Base-by-base conservation (phyloP, 2,888 invertebrate genomes). In the Anticlea derivata region DNA sequence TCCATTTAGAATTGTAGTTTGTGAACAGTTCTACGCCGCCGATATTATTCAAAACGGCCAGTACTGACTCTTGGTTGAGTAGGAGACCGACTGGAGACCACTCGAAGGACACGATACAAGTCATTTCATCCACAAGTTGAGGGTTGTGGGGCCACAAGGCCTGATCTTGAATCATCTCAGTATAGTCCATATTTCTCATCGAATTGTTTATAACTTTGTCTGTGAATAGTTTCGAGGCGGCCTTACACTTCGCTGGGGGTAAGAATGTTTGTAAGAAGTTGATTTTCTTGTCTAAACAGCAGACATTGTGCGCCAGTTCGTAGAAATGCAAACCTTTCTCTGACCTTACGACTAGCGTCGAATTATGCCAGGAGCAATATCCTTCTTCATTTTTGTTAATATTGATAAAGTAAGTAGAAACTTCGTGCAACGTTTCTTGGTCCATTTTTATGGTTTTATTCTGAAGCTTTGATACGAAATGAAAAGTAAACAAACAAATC, bases 101-200 rank as follows among this genome's bases (percentile, higher is more conserved):
- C 24, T 77, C 66, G 29, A 72, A 73, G n/a, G 65, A 56, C 0
- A 54, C 53, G 0, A 82, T 58, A 43, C 66, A 69, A 0, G 75
- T 68, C 73, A 81, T 69, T 61, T 85, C 82, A 48, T 78, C 60
- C 13, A 75, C 58, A n/a, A 89, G 53, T 22, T 72, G 58, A 0
- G 63, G 56, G 48, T 79, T 83, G 49, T 86, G 81, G 0, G 86
- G 80, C 86, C 87, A 88, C 31, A 86, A 66, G 4, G 77, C 61
- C 1, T 84, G 76, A 41, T 88, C 77, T 5, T 81, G 50, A 5
- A 83, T 63, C 80, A 86, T 76, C 61, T 85, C 80, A 0, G 76
- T 74, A 7, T 75, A 70, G 23, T 86, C 78, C 2, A 73, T 61
- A 57, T 85, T 87, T 17, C 58, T 68, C 48, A 83, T 65, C 8